Conservation (phyloP, 2,888 invertebrate species). For the Ecdyonurus torrentis region DNA sequence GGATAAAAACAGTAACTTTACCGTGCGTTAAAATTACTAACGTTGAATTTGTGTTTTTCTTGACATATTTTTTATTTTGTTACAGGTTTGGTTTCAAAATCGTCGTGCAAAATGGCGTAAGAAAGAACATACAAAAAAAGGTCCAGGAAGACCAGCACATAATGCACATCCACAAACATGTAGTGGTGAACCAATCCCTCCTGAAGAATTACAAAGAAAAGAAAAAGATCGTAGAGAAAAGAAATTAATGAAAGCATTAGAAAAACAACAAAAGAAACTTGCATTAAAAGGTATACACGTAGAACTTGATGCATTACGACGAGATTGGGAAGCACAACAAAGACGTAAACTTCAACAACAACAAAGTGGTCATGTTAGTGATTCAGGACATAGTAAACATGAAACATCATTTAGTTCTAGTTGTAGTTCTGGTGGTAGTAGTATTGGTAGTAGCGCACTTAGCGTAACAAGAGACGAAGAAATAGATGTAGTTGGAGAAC, state of each 20-base stretch:
- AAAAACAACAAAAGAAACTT: slow-evolving; percentile 81
- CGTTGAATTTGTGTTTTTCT: too few species aligned
- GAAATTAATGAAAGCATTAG: slow-evolving; percentile 81
- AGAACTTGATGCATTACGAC: slow-evolving; percentile 65
- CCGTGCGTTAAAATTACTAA: too few species aligned
- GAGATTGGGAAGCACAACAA: slow-evolving; percentile 68
- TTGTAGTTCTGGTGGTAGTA: slow-evolving; percentile 19
- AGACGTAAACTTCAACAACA: slow-evolving; percentile 9
- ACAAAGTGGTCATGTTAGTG: neutral
- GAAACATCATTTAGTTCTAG: slow-evolving; percentile 4
- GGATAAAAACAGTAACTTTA: too few species aligned
- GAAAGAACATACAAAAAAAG: slow-evolving; percentile 97
- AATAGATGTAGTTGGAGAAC: slow-evolving; percentile 71
- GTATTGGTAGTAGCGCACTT: slow-evolving; percentile 25
- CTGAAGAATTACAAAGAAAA: slow-evolving; percentile 68
- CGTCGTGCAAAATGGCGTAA: slow-evolving; percentile 98
- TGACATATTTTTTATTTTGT: too few species aligned
- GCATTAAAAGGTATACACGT: slow-evolving; percentile 82
- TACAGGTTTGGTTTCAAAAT: slow-evolving; percentile 99
- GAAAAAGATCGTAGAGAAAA: slow-evolving; percentile 77
- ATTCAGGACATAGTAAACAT: neutral
- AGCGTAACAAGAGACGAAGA: slow-evolving; percentile 29
- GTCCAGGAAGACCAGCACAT: slow-evolving; percentile 94
- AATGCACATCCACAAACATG: slow-evolving; percentile 97
- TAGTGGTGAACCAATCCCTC: slow-evolving; percentile 92